Percentiles rank a stretch among this genome's conserved stretches.
These are phyloP conservation scores for Zaprionus vittiger DNA, from an alignment of 1,140 invertebrate genomes.

Conservation along the genomic window DNA sequence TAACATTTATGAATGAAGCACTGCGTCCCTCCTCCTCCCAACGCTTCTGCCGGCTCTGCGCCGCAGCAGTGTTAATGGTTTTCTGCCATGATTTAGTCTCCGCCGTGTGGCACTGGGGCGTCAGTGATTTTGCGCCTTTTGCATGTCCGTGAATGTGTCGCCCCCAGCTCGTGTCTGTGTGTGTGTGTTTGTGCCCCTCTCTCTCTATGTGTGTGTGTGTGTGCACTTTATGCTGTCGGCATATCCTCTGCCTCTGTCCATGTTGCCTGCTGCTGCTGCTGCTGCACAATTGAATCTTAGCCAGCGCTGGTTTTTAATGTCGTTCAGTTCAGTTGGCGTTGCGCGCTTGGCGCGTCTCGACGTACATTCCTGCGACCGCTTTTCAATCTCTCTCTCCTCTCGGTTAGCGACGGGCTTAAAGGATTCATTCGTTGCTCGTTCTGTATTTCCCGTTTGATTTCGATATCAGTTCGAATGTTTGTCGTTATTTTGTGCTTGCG, in stretches of 20 bases:
- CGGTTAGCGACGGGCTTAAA: slow-evolving; percentile 25
- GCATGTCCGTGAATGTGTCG: slow-evolving; percentile 63
- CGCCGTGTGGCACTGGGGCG: slow-evolving; percentile 51
- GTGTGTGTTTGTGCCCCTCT: slow-evolving; percentile 22
- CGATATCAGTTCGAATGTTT: slow-evolving; percentile 46
- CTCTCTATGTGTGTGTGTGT: slow-evolving; percentile 6
- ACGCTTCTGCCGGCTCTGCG: neutral
- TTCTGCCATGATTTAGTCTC: slow-evolving; percentile 51
- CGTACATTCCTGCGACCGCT: slow-evolving; percentile 49
- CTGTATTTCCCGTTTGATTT: slow-evolving; percentile 17
- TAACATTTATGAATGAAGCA: slow-evolving; percentile 73
- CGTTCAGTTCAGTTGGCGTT: slow-evolving; percentile 77
- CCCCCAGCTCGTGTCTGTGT: slow-evolving; percentile 27
- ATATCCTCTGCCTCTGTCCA: slow-evolving; percentile 56
- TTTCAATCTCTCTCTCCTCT: slow-evolving; percentile 3
- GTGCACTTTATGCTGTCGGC: slow-evolving; percentile 57
- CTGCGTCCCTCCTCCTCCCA: neutral
- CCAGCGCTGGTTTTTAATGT: slow-evolving; percentile 63
- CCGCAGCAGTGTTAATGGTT: slow-evolving; percentile 66
- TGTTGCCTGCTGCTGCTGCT: slow-evolving; percentile 21
- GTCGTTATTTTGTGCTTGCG: slow-evolving; percentile 24
- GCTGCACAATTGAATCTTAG: slow-evolving; percentile 72
- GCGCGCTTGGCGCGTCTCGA: slow-evolving; percentile 83
- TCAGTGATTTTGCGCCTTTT: slow-evolving; percentile 79
- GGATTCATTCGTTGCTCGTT: slow-evolving; percentile 19